Percentiles rank a stretch among this genome's conserved stretches.
Evolutionary conservation across 2,888 invertebrate genomes (phyloP).

Genomic region (Glomeris marginata): DNA sequence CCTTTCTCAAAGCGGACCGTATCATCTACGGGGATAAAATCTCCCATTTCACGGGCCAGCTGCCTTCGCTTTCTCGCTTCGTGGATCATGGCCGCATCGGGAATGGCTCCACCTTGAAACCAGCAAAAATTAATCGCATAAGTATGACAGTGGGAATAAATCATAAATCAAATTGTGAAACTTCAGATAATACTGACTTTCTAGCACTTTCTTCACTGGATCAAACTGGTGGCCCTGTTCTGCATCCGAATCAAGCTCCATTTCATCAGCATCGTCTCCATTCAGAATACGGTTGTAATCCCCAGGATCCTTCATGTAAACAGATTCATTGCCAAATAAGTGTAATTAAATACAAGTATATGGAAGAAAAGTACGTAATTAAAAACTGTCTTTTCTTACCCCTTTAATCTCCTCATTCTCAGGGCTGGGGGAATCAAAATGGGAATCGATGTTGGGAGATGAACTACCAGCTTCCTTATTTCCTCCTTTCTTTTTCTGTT

Average conservation of each 20-base stretch:
- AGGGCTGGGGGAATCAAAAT: neutral
- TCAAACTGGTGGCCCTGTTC: constrained; percentile 35
- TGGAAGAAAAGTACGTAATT: too few relatives aligned
- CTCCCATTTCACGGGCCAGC: constrained; percentile 71
- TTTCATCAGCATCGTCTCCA: constrained; percentile 18
- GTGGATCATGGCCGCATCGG: constrained; percentile 96
- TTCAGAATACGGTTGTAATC: constrained; percentile 36
- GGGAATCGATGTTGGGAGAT: neutral
- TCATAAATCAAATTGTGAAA: too few relatives aligned
- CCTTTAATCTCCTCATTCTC: neutral
- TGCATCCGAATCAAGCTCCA: constrained; percentile 35
- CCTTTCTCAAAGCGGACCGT: constrained; percentile 24
- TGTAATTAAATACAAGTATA: too few relatives aligned
- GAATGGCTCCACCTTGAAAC: constrained; percentile 57
- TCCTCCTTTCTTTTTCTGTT: constrained; percentile 36
- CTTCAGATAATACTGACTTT: constrained; percentile 37
- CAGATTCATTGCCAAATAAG: too few relatives aligned
- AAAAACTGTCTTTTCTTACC: constrained; percentile 29
- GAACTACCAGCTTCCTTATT: constrained; percentile 31
- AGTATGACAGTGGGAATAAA: too few relatives aligned
- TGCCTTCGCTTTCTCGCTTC: constrained; percentile 90
- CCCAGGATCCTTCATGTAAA: too few relatives aligned
- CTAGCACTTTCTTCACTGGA: constrained; percentile 60
- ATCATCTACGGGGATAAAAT: constrained; percentile 42
- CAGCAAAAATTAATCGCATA: neutral